Base-by-base conservation (phyloP, 2,888 invertebrate genomes). In the Iphiclides podalirius region DNA sequence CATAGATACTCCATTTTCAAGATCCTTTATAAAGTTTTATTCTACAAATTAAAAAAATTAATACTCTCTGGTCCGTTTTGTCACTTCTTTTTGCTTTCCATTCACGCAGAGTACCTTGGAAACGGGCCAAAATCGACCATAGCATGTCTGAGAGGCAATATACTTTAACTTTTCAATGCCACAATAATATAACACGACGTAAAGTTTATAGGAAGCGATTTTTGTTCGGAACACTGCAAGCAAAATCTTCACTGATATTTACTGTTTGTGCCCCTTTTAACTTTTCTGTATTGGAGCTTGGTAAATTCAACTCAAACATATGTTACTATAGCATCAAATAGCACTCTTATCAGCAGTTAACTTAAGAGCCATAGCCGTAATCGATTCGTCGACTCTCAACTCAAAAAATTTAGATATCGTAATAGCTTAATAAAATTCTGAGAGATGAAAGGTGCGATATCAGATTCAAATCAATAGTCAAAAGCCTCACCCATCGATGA, bases 111-210 rank as follows among this genome's bases (percentile, higher is more conserved):
- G 40, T 12, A 9, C 12, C 14, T 47, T 47, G 47, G 47, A 47
- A 28, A n/a, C 9, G n/a, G 35, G 47, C 47, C 47, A 47, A 36
- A 35, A 47, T 40, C 35, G 47, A 47, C 17, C 39, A 39, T 20
- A 4, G 13, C 8, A 26, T 26, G 40, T 40, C 40, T 41, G 40
- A 23, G 35, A 35, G 12, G 13, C 33, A 33, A 31, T 17, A 33
- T 16, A 28, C 39, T 39, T 4, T n/a, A 11, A 4, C 31, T n/a
- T 31, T 31, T 31, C 31, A 31, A 31, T 31, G 31, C 31, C 31
- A 31, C 31, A 11, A 28, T 28, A 28, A 31, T 31, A 11, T 31
- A 31, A 31, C 31, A 31, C 31, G 31, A 31, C 31, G 6, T 11
- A 12, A 2, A 31, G 9, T 7, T 26, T 8, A 26, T 26, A 26